Evolutionary conservation across 2,888 invertebrate species (phyloP).

Genomic region (Drosophila mulleri): DNA sequence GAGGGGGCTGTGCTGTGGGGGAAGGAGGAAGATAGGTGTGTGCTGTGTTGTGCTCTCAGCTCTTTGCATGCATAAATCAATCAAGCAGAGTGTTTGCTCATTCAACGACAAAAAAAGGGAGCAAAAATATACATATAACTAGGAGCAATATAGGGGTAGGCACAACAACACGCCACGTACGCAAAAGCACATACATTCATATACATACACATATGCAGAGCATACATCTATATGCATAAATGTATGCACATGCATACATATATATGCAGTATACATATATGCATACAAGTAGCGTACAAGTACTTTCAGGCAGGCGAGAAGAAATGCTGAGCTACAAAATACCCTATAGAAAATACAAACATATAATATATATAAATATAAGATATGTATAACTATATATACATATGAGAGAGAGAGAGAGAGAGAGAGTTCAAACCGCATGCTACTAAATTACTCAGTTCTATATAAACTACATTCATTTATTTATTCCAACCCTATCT

Average conservation of each 20-base stretch:
- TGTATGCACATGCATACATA: neutral
- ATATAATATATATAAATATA: too few relatives aligned
- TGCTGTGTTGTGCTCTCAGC: constrained; percentile 22
- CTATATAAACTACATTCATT: too few relatives aligned
- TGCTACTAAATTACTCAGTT: too few relatives aligned
- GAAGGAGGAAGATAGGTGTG: neutral
- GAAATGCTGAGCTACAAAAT: neutral
- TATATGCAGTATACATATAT: neutral
- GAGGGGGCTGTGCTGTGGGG: too few relatives aligned
- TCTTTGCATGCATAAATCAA: constrained; percentile 73
- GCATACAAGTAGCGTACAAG: neutral
- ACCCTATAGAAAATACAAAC: neutral
- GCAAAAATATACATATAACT: constrained; percentile 29
- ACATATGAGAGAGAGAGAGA: too few relatives aligned
- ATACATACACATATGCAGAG: neutral
- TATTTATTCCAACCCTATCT: too few relatives aligned
- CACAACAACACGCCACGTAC: constrained; percentile 16
- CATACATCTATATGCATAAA: neutral
- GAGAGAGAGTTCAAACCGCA: too few relatives aligned
- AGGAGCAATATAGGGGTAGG: constrained; percentile 36
- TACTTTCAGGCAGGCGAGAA: neutral
- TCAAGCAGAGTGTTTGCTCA: constrained; percentile 72
- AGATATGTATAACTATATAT: too few relatives aligned
- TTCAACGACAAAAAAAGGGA: constrained; percentile 41
- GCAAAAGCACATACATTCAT: neutral